Evolutionary conservation across 2,888 invertebrate species (phyloP).

Genomic region (Protophormia terraenovae): DNA sequence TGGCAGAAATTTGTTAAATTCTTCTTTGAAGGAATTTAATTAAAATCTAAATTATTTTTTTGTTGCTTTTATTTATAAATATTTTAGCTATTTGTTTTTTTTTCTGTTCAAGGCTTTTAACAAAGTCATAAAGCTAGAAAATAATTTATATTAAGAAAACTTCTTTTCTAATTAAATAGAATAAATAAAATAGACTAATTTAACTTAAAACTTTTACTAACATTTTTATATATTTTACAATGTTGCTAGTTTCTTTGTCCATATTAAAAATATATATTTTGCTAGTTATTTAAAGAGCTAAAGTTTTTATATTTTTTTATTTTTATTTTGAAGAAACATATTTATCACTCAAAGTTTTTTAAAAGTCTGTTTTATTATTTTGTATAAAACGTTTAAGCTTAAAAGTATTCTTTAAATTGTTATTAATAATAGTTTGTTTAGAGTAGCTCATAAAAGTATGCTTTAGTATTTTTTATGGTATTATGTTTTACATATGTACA

Average conservation of each 20-base stretch:
- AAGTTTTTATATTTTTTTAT: neutral
- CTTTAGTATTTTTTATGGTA: neutral
- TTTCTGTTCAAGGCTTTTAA: neutral
- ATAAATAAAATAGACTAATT: neutral
- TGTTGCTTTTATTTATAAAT: neutral
- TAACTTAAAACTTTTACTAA: neutral
- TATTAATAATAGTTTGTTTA: neutral
- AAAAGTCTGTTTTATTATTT: neutral
- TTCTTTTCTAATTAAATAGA: neutral
- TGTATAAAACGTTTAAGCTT: neutral
- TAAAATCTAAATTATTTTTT: conserved; percentile 53
- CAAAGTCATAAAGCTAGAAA: conserved; percentile 13
- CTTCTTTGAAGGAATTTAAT: conserved; percentile 56
- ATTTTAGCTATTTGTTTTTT: neutral
- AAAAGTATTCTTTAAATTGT: neutral
- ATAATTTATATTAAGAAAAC: neutral
- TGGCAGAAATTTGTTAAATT: conserved; percentile 41
- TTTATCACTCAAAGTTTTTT: neutral
- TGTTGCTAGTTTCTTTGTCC: too few relatives aligned
- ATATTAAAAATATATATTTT: too few relatives aligned
- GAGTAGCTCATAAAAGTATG: neutral
- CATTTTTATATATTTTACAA: too few relatives aligned
- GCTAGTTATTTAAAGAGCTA: too few relatives aligned
- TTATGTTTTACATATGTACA: neutral
- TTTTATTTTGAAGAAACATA: neutral